phyloP scores from a whole-genome alignment of 2,888 invertebrate genomes.

The Drosophila peninsularis region DNA sequence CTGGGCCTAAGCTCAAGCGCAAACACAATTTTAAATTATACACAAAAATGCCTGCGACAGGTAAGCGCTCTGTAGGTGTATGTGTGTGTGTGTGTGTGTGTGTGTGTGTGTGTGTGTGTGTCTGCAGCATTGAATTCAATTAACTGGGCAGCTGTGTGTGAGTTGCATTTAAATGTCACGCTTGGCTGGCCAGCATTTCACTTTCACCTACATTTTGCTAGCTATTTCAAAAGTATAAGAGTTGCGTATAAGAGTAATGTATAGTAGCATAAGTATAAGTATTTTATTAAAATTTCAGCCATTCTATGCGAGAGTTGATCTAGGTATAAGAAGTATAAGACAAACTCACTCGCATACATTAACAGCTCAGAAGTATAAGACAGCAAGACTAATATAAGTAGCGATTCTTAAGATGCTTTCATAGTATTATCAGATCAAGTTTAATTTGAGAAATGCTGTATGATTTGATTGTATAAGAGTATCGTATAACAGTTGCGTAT shows the following conservation, averaged over 20 bases:
- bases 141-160: constrained; percentile 50
- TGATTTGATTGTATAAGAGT: too few species aligned
- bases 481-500: too few species aligned
- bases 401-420: too few species aligned
- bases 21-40: constrained; percentile 71
- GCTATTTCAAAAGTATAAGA: background rate
- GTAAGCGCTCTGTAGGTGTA: constrained; percentile 32
- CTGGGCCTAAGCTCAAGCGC: constrained; percentile 63
- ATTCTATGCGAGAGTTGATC: background rate
- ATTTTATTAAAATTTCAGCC: background rate
- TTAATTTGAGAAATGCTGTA: too few species aligned
- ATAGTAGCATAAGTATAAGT: too few species aligned
- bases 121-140: constrained; percentile 54
- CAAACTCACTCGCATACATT: background rate
- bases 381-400: background rate
- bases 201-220: background rate
- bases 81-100: background rate
- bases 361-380: background rate
- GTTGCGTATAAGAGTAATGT: constrained; percentile 7
- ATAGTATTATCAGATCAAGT: too few species aligned
- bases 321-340: background rate
- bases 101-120: background rate
- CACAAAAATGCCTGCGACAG: constrained; percentile 57
- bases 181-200: constrained; percentile 15
- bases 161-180: constrained; percentile 51